Percentiles rank a stretch among this genome's conserved stretches.
These are phyloP conservation scores for Callyntrura sp. DNA, from an alignment of 2,888 invertebrate species.

Conservation along the genomic window DNA sequence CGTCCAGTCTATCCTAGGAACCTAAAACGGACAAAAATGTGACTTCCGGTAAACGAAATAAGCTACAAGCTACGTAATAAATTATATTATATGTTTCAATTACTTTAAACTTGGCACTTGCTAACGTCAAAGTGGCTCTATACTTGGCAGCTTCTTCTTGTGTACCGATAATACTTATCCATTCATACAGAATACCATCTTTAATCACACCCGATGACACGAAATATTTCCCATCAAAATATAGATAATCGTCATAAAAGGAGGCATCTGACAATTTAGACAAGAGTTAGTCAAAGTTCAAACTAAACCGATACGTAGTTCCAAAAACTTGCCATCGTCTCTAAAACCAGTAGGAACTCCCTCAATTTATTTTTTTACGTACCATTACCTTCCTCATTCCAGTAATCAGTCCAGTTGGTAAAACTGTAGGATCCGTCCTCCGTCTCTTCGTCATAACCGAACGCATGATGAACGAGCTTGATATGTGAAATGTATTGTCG, in stretches of 20 bases:
- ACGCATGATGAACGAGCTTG: constrained; percentile 64
- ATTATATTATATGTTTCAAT: neutral
- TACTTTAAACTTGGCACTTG: constrained; percentile 63
- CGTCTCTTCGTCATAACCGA: constrained; percentile 57
- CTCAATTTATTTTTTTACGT: neutral
- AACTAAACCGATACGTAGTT: too few species aligned
- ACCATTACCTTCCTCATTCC: constrained; percentile 62
- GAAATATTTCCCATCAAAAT: constrained; percentile 68
- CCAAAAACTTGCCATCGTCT: neutral
- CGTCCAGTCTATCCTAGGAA: constrained; percentile 64
- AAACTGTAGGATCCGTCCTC: constrained; percentile 65
- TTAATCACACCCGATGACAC: constrained; percentile 68
- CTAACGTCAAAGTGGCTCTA: constrained; percentile 41
- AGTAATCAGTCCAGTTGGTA: constrained; percentile 68
- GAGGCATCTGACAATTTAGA: constrained; percentile 33
- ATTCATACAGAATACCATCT: constrained; percentile 64
- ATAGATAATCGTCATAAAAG: constrained; percentile 63
- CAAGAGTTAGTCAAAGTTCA: neutral
- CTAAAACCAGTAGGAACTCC: neutral
- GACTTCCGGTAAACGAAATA: neutral
- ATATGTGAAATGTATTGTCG: constrained; percentile 70
- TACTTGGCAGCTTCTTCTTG: constrained; percentile 60
- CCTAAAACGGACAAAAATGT: constrained; percentile 1
- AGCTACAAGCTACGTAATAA: too few species aligned
- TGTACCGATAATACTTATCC: constrained; percentile 65